Percentiles rank a stretch among this genome's conserved stretches.
phyloP scores from a whole-genome alignment of 1,140 invertebrate genomes.

The Archivesica marissinica region DNA sequence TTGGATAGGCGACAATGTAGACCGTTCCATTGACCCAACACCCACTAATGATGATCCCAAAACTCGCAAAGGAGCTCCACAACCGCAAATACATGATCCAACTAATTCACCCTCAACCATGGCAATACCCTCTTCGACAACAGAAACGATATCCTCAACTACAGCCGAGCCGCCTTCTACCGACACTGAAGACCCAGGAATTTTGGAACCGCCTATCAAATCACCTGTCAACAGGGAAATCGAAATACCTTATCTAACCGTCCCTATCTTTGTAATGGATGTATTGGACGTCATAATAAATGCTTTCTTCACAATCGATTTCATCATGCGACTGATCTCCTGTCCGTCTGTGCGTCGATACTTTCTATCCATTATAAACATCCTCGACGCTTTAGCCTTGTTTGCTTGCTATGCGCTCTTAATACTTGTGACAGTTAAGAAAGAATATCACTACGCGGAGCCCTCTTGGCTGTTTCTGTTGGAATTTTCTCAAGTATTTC shows the following conservation, averaged over 20 bases:
- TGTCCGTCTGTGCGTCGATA: conserved; percentile 82
- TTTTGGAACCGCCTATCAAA: neutral
- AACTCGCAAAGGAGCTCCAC: too few relatives aligned
- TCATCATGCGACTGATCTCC: conserved; percentile 76
- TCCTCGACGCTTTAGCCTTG: conserved; percentile 98
- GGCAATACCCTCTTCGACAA: too few relatives aligned
- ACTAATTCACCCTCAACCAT: too few relatives aligned
- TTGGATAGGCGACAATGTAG: neutral
- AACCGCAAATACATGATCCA: too few relatives aligned
- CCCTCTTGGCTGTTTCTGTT: conserved; percentile 59
- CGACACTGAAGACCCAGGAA: neutral
- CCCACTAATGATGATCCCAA: neutral
- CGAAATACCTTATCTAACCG: neutral
- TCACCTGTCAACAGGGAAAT: neutral
- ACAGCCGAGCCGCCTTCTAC: too few relatives aligned
- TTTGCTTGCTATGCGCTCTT: conserved; percentile 30
- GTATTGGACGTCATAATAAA: conserved; percentile 4
- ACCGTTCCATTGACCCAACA: neutral
- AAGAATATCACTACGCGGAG: conserved; percentile 39
- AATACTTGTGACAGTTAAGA: conserved; percentile 15
- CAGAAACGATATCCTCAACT: too few relatives aligned
- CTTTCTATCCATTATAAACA: conserved; percentile 95
- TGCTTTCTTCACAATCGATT: conserved; percentile 81
- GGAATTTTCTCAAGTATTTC: conserved; percentile 97
- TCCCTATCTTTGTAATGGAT: neutral